Evolutionary conservation across 2,113 vertebrate species (phyloP).

Genomic region (Coracopsis vasa): DNA sequence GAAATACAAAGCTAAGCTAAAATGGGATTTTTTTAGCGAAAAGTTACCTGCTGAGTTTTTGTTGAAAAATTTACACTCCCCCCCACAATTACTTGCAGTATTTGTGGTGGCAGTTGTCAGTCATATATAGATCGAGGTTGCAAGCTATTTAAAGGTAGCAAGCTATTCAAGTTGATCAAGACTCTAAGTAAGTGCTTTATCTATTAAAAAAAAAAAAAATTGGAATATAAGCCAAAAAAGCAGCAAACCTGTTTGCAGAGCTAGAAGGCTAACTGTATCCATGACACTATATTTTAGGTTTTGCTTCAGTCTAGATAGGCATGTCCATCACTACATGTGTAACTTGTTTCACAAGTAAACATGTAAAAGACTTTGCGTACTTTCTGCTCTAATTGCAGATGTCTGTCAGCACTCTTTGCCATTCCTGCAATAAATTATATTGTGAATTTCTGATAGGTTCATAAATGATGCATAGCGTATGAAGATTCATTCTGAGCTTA

Average conservation of each 20-base stretch:
- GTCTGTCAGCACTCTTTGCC: neutral
- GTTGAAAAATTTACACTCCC: neutral
- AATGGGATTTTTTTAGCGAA: no score
- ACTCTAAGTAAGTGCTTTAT: neutral
- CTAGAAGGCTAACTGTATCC: neutral
- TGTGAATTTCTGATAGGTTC: neutral
- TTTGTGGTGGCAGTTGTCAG: neutral
- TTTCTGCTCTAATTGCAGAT: neutral
- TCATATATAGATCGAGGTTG: neutral
- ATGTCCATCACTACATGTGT: neutral
- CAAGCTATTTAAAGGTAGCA: neutral
- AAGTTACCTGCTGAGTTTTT: neutral
- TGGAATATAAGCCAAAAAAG: neutral
- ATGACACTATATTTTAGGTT: neutral
- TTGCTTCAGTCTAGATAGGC: neutral
- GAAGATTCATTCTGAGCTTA: neutral
- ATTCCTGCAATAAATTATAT: neutral
- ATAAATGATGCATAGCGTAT: neutral
- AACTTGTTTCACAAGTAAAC: neutral
- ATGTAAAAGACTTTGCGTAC: fast-evolving
- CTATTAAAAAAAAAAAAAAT: neutral
- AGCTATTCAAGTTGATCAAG: neutral
- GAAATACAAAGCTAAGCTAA: neutral
- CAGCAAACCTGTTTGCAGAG: neutral
- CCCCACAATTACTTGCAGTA: neutral